These are phyloP conservation scores for Pomatostomus ruficeps DNA, from an alignment of 2,113 vertebrate species.

Conservation along the genomic window DNA sequence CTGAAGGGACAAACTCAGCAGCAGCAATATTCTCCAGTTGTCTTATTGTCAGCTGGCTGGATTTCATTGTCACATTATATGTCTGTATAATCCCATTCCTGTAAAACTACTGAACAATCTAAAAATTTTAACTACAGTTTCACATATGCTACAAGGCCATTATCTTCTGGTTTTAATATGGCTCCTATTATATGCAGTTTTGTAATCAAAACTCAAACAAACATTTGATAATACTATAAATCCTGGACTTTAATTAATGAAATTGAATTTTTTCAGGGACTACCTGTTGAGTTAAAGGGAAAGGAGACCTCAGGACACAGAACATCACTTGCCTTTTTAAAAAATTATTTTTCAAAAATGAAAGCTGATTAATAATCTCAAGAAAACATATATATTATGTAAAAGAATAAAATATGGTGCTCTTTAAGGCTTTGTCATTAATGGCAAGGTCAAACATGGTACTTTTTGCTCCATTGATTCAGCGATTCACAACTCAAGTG, in stretches of 20 bases:
- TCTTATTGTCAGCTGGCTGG: not conserved
- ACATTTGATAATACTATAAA: not conserved
- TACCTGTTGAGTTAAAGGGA: not conserved
- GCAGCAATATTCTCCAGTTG: not conserved
- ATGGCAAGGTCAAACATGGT: conserved; percentile 61
- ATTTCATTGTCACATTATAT: not conserved
- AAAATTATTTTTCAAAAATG: not conserved
- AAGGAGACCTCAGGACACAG: not conserved
- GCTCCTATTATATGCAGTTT: not conserved
- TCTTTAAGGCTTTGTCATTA: conserved; percentile 53
- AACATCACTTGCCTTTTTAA: not conserved
- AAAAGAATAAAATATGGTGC: not conserved
- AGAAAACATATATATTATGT: not conserved
- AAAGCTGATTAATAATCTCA: not conserved
- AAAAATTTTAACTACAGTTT: not conserved
- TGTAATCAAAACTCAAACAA: conserved; percentile 17
- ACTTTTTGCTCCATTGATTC: conserved; percentile 69
- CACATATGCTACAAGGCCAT: not conserved
- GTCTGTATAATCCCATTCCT: not conserved
- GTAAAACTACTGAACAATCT: not conserved
- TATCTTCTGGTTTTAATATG: conserved; percentile 20
- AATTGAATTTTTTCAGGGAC: not conserved
- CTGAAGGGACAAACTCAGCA: not conserved
- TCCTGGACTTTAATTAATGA: not conserved
- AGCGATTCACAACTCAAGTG: conserved; percentile 39